Conservation (phyloP, 23 tunicate species). For the Styela plicata region DNA sequence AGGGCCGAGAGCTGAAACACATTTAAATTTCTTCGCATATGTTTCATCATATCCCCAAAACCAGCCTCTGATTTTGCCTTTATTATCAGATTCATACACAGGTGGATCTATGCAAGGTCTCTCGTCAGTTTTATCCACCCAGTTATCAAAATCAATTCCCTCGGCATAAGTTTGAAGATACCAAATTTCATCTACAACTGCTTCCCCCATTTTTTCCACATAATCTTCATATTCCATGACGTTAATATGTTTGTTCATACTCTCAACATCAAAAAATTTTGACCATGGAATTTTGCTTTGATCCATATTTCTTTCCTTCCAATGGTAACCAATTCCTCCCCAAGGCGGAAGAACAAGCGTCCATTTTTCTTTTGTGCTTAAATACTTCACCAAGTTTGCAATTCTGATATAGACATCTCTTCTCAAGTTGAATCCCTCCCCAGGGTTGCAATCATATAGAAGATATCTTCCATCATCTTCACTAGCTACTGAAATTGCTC, state of each 20-base stretch:
- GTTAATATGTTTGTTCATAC: slow-evolving; percentile 61
- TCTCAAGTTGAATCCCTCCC: slow-evolving; percentile 94
- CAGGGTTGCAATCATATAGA: slow-evolving; percentile 96
- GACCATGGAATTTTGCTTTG: slow-evolving; percentile 89
- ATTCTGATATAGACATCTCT: slow-evolving; percentile 94
- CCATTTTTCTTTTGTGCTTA: slow-evolving; percentile 60
- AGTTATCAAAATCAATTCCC: slow-evolving; percentile 81
- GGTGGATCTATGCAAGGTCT: slow-evolving; percentile 81
- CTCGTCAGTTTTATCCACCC: slow-evolving; percentile 95
- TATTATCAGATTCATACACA: slow-evolving; percentile 66
- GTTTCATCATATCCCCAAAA: slow-evolving; percentile 97
- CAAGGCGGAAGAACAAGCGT: slow-evolving; percentile 96
- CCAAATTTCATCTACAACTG: slow-evolving; percentile 89
- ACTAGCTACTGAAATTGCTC: neutral
- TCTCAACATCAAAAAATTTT: slow-evolving; percentile 74
- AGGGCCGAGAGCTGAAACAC: slow-evolving; percentile 90
- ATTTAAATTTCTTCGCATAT: slow-evolving; percentile 89
- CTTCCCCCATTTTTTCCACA: slow-evolving; percentile 88
- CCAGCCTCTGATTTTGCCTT: slow-evolving; percentile 90
- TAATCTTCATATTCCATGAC: slow-evolving; percentile 97
- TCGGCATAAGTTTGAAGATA: slow-evolving; percentile 92
- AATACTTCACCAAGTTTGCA: slow-evolving; percentile 69
- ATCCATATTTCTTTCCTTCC: slow-evolving; percentile 90
- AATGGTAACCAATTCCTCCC: slow-evolving; percentile 98
- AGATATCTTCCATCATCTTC: slow-evolving; percentile 56